Evolutionary conservation across 92 coral and sea anemone species (phyloP), one percentile per base, ranked within the genome.

Genomic region (Porites evermanni): DNA sequence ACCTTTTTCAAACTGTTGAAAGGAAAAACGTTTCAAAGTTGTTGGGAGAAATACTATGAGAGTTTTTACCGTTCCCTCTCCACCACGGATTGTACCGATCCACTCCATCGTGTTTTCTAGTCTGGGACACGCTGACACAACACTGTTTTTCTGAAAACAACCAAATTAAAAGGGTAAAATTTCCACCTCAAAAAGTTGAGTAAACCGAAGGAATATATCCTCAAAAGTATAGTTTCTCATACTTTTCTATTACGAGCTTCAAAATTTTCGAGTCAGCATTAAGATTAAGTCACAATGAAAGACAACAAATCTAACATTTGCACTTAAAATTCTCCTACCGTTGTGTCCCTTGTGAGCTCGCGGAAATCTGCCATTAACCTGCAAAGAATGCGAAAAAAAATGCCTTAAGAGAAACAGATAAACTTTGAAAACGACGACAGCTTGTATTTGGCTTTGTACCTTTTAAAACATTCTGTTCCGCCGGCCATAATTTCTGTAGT

Each of bases 21-120:
- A 5, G 47, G 4, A 38, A 4, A 38, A 38, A 38, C 2, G 6
- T 38, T 38, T 4, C 7, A 38, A 38, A 38, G 47, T 38, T 38
- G 47, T 38, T 38, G 47, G 47, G 7, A 38, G 47, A 38, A 38
- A 38, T 38, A 38, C 47, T 38, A 38, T 38, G 47, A 38, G 7
- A 38, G 47, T 38, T 6, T 18, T 83, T 91, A 97, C 99, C 91
- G 99, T 97, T 65, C 91, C 94, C 65, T 88, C 89, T 17, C 92
- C 95, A 56, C 99, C 99, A 67, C 74, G 72, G 14, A 97, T 97
- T 1, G 99, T 97, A 61, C 93, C 99, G 67, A 80, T 80, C 99
- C 99, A 97, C 69, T 90, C 92, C 63, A 89, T 53, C 78, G 95
- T 52, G 75, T 88, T 87, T 19, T 89, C 92, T 58, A 81, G 87